phyloP scores from a whole-genome alignment of 2,888 invertebrate species.

The Prionchulus punctatus region DNA sequence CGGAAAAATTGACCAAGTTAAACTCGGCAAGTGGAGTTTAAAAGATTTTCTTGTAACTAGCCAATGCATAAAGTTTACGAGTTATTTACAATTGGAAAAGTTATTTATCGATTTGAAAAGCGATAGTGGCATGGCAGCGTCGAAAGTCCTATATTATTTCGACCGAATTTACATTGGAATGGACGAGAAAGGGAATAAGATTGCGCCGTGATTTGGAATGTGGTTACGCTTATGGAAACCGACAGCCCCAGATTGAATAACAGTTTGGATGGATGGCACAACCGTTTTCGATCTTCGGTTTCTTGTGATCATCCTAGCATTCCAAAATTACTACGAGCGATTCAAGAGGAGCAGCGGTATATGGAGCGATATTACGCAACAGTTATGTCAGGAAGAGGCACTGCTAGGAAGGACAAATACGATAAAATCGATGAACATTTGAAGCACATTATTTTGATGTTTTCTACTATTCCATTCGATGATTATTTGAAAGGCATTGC shows the following conservation, averaged over 20 bases:
- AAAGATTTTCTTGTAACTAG: too few relatives aligned
- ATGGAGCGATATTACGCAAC: background rate
- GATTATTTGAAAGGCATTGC: background rate
- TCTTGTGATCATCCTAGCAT: background rate
- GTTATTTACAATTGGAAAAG: background rate
- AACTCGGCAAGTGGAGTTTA: too few relatives aligned
- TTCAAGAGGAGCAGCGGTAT: background rate
- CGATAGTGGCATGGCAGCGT: background rate
- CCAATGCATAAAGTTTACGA: too few relatives aligned
- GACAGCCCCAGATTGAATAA: background rate
- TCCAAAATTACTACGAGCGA: background rate
- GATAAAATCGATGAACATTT: background rate
- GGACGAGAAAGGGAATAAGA: background rate
- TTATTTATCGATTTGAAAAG: background rate
- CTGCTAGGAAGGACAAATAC: background rate
- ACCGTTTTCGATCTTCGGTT: background rate
- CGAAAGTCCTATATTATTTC: background rate
- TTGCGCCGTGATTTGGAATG: background rate
- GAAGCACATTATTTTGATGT: background rate
- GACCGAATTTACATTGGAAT: background rate
- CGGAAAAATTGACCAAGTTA: too few relatives aligned
- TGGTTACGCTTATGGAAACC: background rate
- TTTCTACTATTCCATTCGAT: background rate
- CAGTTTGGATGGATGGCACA: background rate
- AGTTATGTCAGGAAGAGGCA: background rate